Base-by-base conservation (phyloP, 2,113 vertebrate genomes). In the Clinocottus analis region DNA sequence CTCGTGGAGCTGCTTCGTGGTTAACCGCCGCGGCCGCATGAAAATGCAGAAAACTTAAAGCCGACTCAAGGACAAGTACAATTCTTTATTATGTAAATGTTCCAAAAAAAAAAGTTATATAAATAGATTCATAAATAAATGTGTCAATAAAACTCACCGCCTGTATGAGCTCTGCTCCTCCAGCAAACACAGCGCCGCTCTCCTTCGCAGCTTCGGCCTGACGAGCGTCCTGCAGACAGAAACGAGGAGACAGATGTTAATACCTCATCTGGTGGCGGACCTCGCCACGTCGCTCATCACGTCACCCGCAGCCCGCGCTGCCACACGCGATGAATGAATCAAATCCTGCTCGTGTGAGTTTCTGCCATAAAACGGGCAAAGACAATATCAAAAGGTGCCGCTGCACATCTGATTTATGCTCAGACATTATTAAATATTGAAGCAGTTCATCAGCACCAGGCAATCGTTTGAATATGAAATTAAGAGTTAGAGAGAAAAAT, bases 161-260 rank as follows among this genome's bases (percentile, higher is more conserved):
- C 86, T 97, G 94, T 37, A 99, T 66, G 75, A 99, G 95, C 81
- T 96, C 94, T 8, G 76, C 13, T 80, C 97, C 98, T 87, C 98
- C 98, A 41, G 91, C 97, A 56, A 95, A 61, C 0, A 80, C 75
- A 0, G 97, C 97, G 84, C 98, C 97, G 2, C 93, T 92, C 67
- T 96, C 91, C 65, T 72, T 91, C 19, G 97, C 98, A 45, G 92
- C 72, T 86, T 92, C 88, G 75, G 91, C 94, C 73, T 98, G 95
- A 82, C 94, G 79, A 23, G 89, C 75, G 33, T 96, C 90, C 98
- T 99, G 93, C 55, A 76, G 29, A 58, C 25, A 88, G 69, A 83
- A 72, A 67, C 0, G 76, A 39, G 43, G 39, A n/a, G 3, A 1
- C 3, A 4, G 55, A 23, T 3, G 4, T 21, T 69, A 31, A 2